These are phyloP conservation scores for Myiotriccus ornatus DNA, from an alignment of 2,797 vertebrate species.

Conservation along the genomic window DNA sequence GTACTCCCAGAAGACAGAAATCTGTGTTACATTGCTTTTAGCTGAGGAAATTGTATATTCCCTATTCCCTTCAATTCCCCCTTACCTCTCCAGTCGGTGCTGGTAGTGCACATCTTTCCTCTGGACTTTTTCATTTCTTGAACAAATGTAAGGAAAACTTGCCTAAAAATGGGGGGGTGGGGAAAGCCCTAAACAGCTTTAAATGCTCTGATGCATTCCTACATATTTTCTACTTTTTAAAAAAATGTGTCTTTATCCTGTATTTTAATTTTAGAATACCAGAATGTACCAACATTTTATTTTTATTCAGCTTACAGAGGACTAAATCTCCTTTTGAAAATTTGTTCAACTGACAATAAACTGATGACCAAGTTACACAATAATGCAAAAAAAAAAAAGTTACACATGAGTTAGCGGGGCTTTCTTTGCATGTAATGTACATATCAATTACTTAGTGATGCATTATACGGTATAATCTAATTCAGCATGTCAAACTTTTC, in stretches of 20 bases:
- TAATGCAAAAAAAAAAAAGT: not conserved
- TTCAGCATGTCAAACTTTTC: slow-evolving; percentile 65
- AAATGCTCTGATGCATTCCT: not conserved
- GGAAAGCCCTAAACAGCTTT: not conserved
- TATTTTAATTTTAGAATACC: slow-evolving; percentile 11
- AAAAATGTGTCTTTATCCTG: not conserved
- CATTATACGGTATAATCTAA: slow-evolving; percentile 43
- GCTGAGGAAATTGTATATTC: not conserved
- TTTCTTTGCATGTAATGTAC: slow-evolving; percentile 55
- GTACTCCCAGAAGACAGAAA: not conserved
- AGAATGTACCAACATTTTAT: not conserved
- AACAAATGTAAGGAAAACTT: slow-evolving; percentile 20
- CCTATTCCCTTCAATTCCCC: not conserved
- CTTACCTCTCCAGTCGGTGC: not conserved
- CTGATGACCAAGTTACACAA: slow-evolving; percentile 22
- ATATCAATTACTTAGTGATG: slow-evolving; percentile 68
- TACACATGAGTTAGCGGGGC: slow-evolving; percentile 22
- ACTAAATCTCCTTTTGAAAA: slow-evolving; percentile 35
- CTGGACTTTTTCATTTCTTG: not conserved
- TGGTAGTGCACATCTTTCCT: slow-evolving; percentile 1
- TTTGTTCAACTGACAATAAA: slow-evolving; percentile 27
- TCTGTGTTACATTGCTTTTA: not conserved
- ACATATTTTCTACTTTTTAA: not conserved
- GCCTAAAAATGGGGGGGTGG: not conserved
- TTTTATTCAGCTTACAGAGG: slow-evolving; percentile 46